phyloP scores from a whole-genome alignment of 2,888 invertebrate genomes.

The Troides helena region DNA sequence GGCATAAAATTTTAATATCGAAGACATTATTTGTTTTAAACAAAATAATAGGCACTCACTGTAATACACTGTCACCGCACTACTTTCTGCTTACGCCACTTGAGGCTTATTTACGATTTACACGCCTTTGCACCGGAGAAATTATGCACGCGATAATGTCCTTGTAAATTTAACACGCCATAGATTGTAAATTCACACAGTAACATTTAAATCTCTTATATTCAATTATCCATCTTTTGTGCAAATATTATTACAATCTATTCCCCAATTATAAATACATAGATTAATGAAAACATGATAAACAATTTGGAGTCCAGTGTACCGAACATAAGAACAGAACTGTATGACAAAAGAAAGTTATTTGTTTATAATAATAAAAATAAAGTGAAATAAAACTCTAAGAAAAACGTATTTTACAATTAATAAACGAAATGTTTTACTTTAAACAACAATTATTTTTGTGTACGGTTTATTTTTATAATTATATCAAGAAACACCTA shows the following conservation, averaged over 20 bases:
- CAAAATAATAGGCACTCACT: conserved; percentile 32
- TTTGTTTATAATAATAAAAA: too few species aligned
- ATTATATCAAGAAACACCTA: not conserved
- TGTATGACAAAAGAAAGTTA: not conserved
- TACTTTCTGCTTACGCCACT: conserved; percentile 43
- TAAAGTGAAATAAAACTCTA: not conserved
- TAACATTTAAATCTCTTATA: conserved; percentile 6
- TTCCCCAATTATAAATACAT: not conserved
- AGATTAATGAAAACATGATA: not conserved
- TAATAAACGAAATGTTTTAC: not conserved
- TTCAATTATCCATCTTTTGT: conserved; percentile 1
- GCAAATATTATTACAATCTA: not conserved
- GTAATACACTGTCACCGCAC: conserved; percentile 45
- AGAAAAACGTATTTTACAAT: not conserved
- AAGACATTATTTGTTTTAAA: conserved; percentile 29
- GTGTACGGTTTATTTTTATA: conserved; percentile 14
- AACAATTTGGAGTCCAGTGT: not conserved
- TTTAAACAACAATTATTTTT: conserved; percentile 1
- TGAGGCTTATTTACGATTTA: conserved; percentile 52
- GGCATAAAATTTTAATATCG: conserved; percentile 25
- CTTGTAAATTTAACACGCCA: conserved; percentile 53
- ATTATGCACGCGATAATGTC: conserved; percentile 69
- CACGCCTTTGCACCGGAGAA: conserved; percentile 51
- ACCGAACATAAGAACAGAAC: not conserved
- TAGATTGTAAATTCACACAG: conserved; percentile 44